Percentiles rank a stretch among this genome's conserved stretches.
Evolutionary conservation across 2,888 invertebrate genomes (phyloP).

Genomic region (Eremobia ochroleuca): DNA sequence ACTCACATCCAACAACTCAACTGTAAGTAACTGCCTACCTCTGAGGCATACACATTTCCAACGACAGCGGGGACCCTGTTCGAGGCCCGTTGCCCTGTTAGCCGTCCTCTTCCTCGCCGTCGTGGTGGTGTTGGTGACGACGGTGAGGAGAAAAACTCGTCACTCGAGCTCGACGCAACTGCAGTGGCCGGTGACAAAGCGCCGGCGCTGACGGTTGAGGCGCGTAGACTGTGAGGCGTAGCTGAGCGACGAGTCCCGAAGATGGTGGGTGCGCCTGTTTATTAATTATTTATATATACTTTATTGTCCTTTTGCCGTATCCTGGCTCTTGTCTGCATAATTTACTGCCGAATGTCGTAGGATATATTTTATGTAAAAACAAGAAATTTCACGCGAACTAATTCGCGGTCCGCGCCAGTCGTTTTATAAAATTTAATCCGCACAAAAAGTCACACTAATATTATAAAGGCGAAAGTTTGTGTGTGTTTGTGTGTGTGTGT

Average conservation of each 20-base stretch:
- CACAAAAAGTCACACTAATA: slow-evolving; percentile 2
- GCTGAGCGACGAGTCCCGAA: neutral
- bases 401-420: neutral
- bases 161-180: neutral
- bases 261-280: neutral
- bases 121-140: neutral
- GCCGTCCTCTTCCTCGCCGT: too few species aligned
- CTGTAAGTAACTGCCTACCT: too few species aligned
- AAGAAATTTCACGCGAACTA: too few species aligned
- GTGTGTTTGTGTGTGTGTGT: too few species aligned
- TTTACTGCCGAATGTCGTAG: neutral
- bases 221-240: neutral
- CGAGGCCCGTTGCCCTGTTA: neutral
- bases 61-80: neutral
- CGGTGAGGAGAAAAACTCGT: neutral
- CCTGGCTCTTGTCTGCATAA: neutral
- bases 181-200: neutral
- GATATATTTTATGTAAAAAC: too few species aligned
- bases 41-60: too few species aligned
- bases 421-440: neutral
- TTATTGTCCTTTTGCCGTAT: too few species aligned
- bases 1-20: too few species aligned
- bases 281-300: too few species aligned
- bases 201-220: neutral
- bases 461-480: too few species aligned